A percentile compares a stretch with the other conserved stretches of the same genome.
phyloP scores from a whole-genome alignment of 1,140 invertebrate genomes.

The Drosophila tsacasi region DNA sequence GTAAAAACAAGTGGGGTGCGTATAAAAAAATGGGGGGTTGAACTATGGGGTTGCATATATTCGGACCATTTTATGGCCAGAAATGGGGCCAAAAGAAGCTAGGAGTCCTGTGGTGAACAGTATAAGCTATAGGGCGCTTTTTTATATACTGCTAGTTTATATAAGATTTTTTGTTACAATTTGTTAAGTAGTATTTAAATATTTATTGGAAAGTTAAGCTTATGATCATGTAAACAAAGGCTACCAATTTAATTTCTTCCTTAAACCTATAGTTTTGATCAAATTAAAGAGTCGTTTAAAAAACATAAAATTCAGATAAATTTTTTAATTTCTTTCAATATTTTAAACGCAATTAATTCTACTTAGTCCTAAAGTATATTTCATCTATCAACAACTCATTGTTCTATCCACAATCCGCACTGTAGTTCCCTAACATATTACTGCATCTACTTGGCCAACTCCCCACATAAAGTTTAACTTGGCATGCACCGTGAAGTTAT shows the following conservation, averaged over 20 bases:
- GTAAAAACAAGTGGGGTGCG: conserved; percentile 18
- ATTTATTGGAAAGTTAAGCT: neutral
- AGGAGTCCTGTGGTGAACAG: conserved; percentile 3
- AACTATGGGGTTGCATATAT: conserved; percentile 8
- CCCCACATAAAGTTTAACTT: conserved; percentile 39
- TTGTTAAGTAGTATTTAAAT: neutral
- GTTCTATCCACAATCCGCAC: neutral
- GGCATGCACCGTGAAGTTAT: conserved; percentile 49
- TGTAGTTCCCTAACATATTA: conserved; percentile 10
- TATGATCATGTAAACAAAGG: neutral
- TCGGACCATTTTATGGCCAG: conserved; percentile 12
- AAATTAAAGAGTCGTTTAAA: neutral
- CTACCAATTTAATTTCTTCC: neutral
- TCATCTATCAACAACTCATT: neutral
- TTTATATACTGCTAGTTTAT: neutral
- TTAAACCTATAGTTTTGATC: neutral
- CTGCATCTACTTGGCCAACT: conserved; percentile 5
- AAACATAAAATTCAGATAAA: neutral
- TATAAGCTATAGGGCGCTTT: conserved; percentile 12
- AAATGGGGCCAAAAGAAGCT: neutral
- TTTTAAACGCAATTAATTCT: too few species aligned
- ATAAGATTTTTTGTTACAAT: neutral
- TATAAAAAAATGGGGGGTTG: conserved; percentile 18
- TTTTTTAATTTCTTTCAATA: neutral
- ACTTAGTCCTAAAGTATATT: neutral